These are phyloP conservation scores for Equus przewalskii DNA, from an alignment of 2,113 vertebrate genomes.

Conservation along the genomic window DNA sequence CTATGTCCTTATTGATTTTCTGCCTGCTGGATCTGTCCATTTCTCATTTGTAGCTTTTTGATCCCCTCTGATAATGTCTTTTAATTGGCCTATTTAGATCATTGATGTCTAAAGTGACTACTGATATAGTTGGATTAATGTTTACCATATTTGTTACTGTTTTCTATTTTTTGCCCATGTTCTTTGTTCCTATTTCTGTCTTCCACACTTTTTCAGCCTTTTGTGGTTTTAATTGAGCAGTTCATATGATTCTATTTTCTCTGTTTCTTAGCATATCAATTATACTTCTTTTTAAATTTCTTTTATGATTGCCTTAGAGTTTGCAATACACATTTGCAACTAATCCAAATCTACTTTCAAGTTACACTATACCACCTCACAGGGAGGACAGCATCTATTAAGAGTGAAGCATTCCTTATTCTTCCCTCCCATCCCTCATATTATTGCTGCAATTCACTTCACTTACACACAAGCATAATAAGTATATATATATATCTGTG, in stretches of 20 bases:
- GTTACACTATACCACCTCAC: neutral
- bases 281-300: neutral
- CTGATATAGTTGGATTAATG: neutral
- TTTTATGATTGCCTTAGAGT: neutral
- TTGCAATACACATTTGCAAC: neutral
- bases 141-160: neutral
- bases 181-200: neutral
- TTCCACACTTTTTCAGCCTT: neutral
- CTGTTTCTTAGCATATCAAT: neutral
- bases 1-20: neutral
- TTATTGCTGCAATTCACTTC: neutral
- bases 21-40: neutral
- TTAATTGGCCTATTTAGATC: neutral
- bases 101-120: neutral
- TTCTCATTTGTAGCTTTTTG: neutral
- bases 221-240: neutral
- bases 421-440: neutral
- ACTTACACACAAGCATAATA: neutral
- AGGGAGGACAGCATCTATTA: neutral
- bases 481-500: neutral
- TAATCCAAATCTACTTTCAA: neutral
- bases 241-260: neutral
- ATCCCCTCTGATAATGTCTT: neutral
- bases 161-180: neutral
- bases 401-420: neutral